phyloP scores from a whole-genome alignment of 1,140 invertebrate species.

The Mycetomoellerius zeteki region DNA sequence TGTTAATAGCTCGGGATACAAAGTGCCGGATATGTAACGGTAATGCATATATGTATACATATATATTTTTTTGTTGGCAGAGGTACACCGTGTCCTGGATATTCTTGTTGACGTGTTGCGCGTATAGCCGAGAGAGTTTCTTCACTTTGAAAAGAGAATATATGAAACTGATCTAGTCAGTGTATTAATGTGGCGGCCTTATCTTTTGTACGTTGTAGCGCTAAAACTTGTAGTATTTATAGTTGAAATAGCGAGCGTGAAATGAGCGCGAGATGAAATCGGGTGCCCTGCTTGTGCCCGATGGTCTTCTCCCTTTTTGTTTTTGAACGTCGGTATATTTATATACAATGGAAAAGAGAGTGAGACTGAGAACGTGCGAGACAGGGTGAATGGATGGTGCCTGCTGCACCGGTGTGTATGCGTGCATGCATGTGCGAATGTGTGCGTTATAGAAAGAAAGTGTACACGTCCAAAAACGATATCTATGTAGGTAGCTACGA shows the following conservation, averaged over 20 bases:
- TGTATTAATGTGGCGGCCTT: slow-evolving; percentile 87
- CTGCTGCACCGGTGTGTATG: slow-evolving; percentile 4
- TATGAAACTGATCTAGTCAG: slow-evolving; percentile 87
- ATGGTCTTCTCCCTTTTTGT: neutral
- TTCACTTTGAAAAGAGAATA: slow-evolving; percentile 73
- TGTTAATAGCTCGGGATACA: slow-evolving; percentile 68
- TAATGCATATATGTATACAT: slow-evolving; percentile 63
- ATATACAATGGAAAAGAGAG: slow-evolving; percentile 56
- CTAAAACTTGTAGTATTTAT: slow-evolving; percentile 73
- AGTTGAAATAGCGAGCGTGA: slow-evolving; percentile 42
- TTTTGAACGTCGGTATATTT: slow-evolving; percentile 49
- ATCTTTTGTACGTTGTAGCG: slow-evolving; percentile 83
- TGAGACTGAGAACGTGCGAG: slow-evolving; percentile 24
- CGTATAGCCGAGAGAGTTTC: slow-evolving; percentile 53
- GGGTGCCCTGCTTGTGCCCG: neutral
- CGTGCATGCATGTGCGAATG: neutral
- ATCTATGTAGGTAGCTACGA: slow-evolving; percentile 52
- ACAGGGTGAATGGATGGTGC: neutral
- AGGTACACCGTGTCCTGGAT: slow-evolving; percentile 80
- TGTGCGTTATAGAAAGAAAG: slow-evolving; percentile 28
- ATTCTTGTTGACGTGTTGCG: slow-evolving; percentile 83
- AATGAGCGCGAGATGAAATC: slow-evolving; percentile 22
- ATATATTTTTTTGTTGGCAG: slow-evolving; percentile 83
- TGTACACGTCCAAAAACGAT: slow-evolving; percentile 52
- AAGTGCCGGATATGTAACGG: slow-evolving; percentile 60